Base-by-base conservation (phyloP, 2,797 vertebrate species). In the Leucoraja ocellata region DNA sequence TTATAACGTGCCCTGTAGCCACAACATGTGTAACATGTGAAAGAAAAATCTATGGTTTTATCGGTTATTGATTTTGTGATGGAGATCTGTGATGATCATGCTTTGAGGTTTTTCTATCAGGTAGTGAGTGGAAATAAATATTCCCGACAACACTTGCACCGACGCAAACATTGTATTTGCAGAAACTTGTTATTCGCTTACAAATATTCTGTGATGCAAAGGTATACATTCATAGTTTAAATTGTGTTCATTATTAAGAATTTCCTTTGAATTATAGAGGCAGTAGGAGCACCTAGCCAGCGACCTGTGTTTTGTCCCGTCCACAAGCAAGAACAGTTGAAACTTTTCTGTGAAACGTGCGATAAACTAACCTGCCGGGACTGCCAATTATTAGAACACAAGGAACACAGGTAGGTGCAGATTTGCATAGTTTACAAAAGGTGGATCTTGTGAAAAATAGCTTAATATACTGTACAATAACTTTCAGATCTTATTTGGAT, bases 291-390 rank as follows among this genome's bases (percentile, higher is more conserved):
- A 25, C 96, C 98, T 81, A 98, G 98, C 94, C 98, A 99, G 95
- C 97, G 98, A 95, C 98, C 97, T 28, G 98, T 99, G 94, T 99
- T 99, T 96, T 99, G 99, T 96, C 98, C 98, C 93, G 94, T 98
- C 92, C 99, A 99, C 97, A 99, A 98, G 96, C 98, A 99, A 97
- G 99, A 99, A 94, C 98, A 98, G 0, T 96, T 99, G 94, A 99
- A 99, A 96, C 97, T 99, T 94, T 99, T 98, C 96, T 99, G 99
- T 96, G 99, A 99, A 96, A 99, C 98, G 16, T 99, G 99, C 94
- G 98, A 99, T 96, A 98, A 98, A 93, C 96, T 99, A 95, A 99
- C 99, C 39, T 99, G 98, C 96, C 96, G 99, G 95, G 99, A 99
- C 96, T 99, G 99, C 94, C 99, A 99, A 95, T 96, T 99, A 94